Evolutionary conservation across 2,888 invertebrate species (phyloP).

Genomic region (Crocallis elinguaria): DNA sequence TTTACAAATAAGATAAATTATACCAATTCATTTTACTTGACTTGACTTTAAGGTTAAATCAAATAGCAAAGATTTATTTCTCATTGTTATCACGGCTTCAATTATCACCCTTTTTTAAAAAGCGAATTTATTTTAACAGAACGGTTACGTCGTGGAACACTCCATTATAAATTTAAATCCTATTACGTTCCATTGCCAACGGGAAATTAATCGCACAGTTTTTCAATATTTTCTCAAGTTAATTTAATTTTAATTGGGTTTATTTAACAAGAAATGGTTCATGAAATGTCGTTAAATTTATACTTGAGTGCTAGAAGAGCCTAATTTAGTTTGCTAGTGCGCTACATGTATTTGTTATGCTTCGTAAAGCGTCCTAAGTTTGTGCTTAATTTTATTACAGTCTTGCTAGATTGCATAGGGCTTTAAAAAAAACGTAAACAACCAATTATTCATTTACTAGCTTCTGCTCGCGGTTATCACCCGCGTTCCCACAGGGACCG

Average conservation of each 20-base stretch:
- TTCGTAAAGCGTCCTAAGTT: too few species aligned
- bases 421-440: too few species aligned
- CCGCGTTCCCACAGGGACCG: too few species aligned
- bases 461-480: too few species aligned
- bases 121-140: slow-evolving; percentile 6
- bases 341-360: too few species aligned
- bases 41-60: not conserved
- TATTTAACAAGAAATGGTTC: not conserved
- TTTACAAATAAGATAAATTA: not conserved
- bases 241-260: not conserved
- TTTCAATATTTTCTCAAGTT: slow-evolving; percentile 7
- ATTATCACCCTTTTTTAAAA: not conserved
- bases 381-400: too few species aligned
- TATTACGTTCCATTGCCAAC: slow-evolving; percentile 15
- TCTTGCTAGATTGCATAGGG: too few species aligned
- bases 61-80: not conserved
- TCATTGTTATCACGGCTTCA: not conserved
- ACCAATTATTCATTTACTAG: too few species aligned
- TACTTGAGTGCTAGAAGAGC: too few species aligned
- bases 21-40: not conserved
- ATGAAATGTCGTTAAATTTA: not conserved
- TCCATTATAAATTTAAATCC: slow-evolving; percentile 30
- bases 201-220: slow-evolving; percentile 14
- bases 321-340: too few species aligned
- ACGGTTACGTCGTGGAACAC: slow-evolving; percentile 14